Conservation (phyloP, 2,113 vertebrate species). For the Hystrix cristata region DNA sequence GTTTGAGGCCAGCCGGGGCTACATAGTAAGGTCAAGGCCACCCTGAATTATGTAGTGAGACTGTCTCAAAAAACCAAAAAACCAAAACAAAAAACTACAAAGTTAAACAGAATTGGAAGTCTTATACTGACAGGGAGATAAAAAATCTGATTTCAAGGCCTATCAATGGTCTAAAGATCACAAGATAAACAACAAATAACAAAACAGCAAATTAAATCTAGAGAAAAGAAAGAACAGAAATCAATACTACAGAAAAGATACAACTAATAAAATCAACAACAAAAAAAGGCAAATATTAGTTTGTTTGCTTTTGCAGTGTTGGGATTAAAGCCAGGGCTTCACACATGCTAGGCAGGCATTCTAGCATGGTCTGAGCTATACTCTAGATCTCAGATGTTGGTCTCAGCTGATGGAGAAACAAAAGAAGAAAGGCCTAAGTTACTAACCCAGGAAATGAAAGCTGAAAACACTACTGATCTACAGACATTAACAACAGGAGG, state of each 20-base stretch:
- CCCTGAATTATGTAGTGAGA: no score
- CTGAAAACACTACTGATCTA: background rate
- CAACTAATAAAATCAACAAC: background rate
- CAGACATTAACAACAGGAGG: background rate
- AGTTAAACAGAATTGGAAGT: background rate
- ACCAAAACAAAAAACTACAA: background rate
- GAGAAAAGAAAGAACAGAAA: background rate
- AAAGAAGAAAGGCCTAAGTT: background rate
- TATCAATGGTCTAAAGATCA: background rate
- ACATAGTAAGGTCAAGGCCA: background rate
- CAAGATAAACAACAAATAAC: conserved; percentile 12
- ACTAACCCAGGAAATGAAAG: conserved; percentile 10
- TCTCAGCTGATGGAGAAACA: background rate
- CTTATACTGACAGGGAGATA: background rate
- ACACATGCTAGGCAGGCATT: no score
- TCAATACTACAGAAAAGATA: background rate
- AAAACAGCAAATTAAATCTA: background rate
- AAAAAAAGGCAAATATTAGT: background rate
- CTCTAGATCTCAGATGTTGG: background rate
- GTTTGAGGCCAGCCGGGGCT: background rate
- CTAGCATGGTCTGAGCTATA: background rate
- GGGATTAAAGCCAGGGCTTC: background rate
- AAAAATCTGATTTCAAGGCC: background rate
- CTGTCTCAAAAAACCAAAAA: background rate
- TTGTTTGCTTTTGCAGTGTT: background rate